Evolutionary conservation across 1,140 invertebrate genomes (phyloP).

Genomic region (Trichogramma pretiosum): DNA sequence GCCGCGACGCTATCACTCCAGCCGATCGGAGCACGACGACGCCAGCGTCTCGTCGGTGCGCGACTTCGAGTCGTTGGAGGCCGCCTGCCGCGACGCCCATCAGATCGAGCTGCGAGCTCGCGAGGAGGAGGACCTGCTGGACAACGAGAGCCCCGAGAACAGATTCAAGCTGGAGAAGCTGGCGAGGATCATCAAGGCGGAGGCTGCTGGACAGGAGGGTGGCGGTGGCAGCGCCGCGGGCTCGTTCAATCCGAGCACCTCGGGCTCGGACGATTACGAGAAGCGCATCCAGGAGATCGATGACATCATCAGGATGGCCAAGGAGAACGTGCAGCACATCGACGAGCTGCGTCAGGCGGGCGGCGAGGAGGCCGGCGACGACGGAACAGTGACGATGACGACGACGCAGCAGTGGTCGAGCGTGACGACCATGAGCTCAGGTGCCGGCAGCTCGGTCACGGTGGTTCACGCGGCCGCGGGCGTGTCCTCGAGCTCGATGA

Average conservation of each 20-base stretch:
- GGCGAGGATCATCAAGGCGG: too few species aligned
- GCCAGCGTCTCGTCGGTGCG: conserved; percentile 84
- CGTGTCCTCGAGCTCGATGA: too few species aligned
- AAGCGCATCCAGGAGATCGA: conserved; percentile 65
- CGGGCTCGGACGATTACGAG: conserved; percentile 57
- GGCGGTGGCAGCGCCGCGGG: conserved; percentile 25
- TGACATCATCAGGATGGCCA: conserved; percentile 63
- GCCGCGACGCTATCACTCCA: conserved; percentile 51
- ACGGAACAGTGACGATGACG: not conserved
- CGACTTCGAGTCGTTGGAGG: conserved; percentile 89
- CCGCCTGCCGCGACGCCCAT: conserved; percentile 74
- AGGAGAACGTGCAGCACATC: conserved; percentile 59
- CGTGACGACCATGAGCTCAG: not conserved
- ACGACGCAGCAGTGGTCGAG: not conserved
- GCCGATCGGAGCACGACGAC: conserved; percentile 74
- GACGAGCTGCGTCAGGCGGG: conserved; percentile 42
- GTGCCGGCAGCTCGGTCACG: too few species aligned
- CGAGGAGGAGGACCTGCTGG: conserved; percentile 75
- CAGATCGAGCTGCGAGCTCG: conserved; percentile 73
- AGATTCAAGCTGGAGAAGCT: conserved; percentile 39
- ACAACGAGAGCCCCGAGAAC: conserved; percentile 61
- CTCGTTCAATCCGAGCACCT: conserved; percentile 49
- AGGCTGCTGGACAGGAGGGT: conserved; percentile 27
- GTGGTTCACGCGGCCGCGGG: too few species aligned
- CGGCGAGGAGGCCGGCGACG: not conserved